Evolutionary conservation across 2,888 invertebrate species (phyloP).

Genomic region (Halictus quadricinctus): DNA sequence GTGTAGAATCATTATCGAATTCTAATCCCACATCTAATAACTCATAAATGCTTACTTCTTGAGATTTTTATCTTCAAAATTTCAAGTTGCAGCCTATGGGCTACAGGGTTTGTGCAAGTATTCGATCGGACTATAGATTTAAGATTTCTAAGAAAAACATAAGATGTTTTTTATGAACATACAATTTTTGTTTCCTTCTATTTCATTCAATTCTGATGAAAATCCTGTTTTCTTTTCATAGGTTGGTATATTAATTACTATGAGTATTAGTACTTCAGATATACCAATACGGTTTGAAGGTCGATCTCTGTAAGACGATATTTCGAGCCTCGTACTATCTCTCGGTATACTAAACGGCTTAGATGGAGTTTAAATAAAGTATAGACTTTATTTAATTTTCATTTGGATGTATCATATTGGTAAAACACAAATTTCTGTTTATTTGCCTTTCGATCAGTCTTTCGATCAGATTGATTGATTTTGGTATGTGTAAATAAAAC

Average conservation of each 20-base stretch:
- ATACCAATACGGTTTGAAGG: slow-evolving; percentile 30
- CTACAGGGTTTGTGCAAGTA: slow-evolving; percentile 75
- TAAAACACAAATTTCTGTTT: background rate
- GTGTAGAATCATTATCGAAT: slow-evolving; percentile 84
- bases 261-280: slow-evolving; percentile 21
- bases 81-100: slow-evolving; percentile 59
- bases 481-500: slow-evolving; percentile 60
- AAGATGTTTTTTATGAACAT: slow-evolving; percentile 39
- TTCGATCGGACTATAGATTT: slow-evolving; percentile 49
- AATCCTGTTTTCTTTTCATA: background rate
- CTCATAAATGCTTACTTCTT: slow-evolving; percentile 58
- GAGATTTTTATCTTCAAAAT: slow-evolving; percentile 44
- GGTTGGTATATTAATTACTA: slow-evolving; percentile 18
- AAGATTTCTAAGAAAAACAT: slow-evolving; percentile 43
- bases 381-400: slow-evolving; percentile 19
- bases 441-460: slow-evolving; percentile 30
- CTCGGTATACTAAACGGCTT: slow-evolving; percentile 8
- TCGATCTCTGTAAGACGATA: slow-evolving; percentile 49
- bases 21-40: slow-evolving; percentile 69
- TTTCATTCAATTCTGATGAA: slow-evolving; percentile 19
- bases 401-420: slow-evolving; percentile 24
- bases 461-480: slow-evolving; percentile 57
- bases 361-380: slow-evolving; percentile 13
- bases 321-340: slow-evolving; percentile 37
- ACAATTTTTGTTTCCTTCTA: slow-evolving; percentile 8